These are phyloP conservation scores for Nasonia oneida DNA, from an alignment of 2,888 invertebrate genomes.

Conservation along the genomic window DNA sequence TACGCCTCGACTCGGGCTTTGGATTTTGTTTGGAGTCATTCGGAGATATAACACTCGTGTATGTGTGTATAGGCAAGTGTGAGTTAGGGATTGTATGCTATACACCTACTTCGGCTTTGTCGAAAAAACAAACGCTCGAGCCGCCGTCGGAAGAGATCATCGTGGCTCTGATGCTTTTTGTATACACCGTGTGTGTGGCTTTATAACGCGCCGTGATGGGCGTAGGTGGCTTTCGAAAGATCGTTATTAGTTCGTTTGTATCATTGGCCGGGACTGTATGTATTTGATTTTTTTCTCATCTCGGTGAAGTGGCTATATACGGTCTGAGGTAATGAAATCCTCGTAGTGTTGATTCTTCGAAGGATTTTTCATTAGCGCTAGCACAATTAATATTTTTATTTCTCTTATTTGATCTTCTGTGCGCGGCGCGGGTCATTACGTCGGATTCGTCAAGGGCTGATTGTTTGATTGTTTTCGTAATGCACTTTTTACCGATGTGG, in stretches of 20 bases:
- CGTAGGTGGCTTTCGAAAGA: constrained; percentile 48
- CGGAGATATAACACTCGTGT: not conserved
- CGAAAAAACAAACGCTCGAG: constrained; percentile 33
- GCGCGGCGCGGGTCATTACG: constrained; percentile 29
- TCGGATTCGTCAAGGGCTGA: constrained; percentile 25
- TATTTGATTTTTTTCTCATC: not conserved
- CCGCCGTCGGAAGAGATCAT: constrained; percentile 42
- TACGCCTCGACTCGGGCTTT: constrained; percentile 25
- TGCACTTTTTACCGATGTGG: not conserved
- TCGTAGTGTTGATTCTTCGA: constrained; percentile 49
- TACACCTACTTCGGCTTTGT: constrained; percentile 2
- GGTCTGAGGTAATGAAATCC: constrained; percentile 45
- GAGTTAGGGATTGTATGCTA: not conserved
- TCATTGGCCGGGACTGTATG: constrained; percentile 17
- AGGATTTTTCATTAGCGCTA: constrained; percentile 48
- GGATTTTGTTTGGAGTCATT: constrained; percentile 24
- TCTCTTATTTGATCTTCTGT: constrained; percentile 45
- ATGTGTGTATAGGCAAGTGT: not conserved
- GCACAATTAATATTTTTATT: constrained; percentile 34
- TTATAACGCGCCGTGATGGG: not conserved
- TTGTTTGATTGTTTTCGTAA: constrained; percentile 29
- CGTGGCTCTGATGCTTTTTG: constrained; percentile 27
- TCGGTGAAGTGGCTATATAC: too few species aligned
- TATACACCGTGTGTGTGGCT: not conserved
- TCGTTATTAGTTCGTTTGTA: constrained; percentile 44